phyloP scores from a whole-genome alignment of 2,888 invertebrate species.

The Napeogenes inachia region DNA sequence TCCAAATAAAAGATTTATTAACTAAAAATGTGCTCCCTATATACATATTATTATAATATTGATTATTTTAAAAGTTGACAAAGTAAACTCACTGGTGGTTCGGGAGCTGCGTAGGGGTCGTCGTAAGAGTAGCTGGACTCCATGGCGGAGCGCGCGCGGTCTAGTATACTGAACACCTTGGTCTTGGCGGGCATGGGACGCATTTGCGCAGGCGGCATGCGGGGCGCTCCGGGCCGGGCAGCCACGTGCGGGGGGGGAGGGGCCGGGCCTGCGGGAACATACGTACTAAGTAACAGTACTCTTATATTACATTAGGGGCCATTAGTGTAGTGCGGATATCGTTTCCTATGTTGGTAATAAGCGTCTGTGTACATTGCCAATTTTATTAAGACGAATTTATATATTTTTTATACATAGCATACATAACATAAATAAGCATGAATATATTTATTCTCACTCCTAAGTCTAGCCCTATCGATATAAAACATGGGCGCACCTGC shows the following conservation, averaged over 20 bases:
- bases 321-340: too few relatives aligned
- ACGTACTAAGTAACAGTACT: not conserved
- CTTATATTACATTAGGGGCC: too few relatives aligned
- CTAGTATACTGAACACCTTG: conserved; percentile 90
- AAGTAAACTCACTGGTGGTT: conserved; percentile 50
- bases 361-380: too few relatives aligned
- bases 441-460: not conserved
- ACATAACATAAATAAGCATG: not conserved
- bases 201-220: conserved; percentile 48
- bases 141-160: conserved; percentile 89
- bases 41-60: not conserved
- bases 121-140: conserved; percentile 84
- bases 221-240: conserved; percentile 41
- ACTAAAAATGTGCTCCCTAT: too few relatives aligned
- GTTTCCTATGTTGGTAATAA: too few relatives aligned
- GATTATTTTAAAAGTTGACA: not conserved
- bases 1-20: too few relatives aligned
- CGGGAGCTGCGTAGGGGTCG: conserved; percentile 54
- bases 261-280: not conserved
- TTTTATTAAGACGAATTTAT: too few relatives aligned
- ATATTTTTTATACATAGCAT: too few relatives aligned
- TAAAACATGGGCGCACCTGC: conserved; percentile 26
- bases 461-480: not conserved
- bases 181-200: conserved; percentile 80
- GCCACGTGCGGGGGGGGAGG: conserved; percentile 21